phyloP scores from a whole-genome alignment of 35 echinoderm and acorn worm genomes.

The Stichopus chloronotus region DNA sequence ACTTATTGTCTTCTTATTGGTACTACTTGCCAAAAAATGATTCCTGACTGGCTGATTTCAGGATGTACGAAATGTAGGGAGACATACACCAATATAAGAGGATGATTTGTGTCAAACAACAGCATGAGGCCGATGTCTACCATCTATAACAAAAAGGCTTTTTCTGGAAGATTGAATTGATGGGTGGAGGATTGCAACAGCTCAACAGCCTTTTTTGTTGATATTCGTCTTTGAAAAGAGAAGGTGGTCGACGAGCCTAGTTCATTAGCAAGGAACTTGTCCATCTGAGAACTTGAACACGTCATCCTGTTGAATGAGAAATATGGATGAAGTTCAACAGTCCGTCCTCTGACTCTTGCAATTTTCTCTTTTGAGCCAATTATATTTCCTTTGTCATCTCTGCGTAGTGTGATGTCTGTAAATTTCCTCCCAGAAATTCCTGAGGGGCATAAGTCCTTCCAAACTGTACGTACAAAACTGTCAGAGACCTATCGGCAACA shows the following conservation, averaged over 20 bases:
- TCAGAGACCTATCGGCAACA: conserved; percentile 51
- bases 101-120: conserved; percentile 60
- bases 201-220: neutral
- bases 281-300: conserved; percentile 58
- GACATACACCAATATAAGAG: conserved; percentile 51
- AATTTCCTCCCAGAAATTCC: too few species aligned
- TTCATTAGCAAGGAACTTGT: conserved; percentile 61
- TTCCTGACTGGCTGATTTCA: too few species aligned
- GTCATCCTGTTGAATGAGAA: conserved; percentile 66
- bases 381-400: conserved; percentile 39
- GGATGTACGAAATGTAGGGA: too few species aligned
- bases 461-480: conserved; percentile 22
- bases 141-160: conserved; percentile 68
- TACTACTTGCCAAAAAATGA: too few species aligned
- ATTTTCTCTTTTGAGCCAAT: conserved; percentile 50
- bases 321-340: conserved; percentile 46
- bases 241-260: neutral
- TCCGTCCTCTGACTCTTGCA: conserved; percentile 59
- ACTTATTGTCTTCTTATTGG: too few species aligned
- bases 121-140: conserved; percentile 65
- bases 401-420: conserved; percentile 50
- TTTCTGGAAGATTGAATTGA: conserved; percentile 56
- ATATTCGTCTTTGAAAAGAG: conserved; percentile 37
- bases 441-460: neutral
- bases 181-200: conserved; percentile 61